Conservation (phyloP, 2,113 vertebrate species). For the Oxyruncus cristatus region DNA sequence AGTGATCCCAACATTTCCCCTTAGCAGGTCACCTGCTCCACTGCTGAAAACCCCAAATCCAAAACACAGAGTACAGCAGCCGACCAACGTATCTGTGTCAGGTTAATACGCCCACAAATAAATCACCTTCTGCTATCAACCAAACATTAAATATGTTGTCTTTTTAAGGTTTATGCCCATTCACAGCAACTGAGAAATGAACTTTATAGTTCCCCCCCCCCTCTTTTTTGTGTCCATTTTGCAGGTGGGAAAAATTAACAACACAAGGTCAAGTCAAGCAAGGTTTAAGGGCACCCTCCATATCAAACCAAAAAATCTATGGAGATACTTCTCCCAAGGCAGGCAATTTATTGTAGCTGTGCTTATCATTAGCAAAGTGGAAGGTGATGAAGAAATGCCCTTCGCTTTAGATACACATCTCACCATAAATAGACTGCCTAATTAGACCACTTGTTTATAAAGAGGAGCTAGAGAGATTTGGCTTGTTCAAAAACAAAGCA, state of each 20-base stretch:
- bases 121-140: neutral
- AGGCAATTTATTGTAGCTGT: neutral
- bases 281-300: neutral
- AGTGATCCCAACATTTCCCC: neutral
- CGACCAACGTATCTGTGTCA: neutral
- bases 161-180: neutral
- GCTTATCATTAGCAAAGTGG: neutral
- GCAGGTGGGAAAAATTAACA: neutral
- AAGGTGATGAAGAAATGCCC: constrained; percentile 19
- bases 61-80: neutral
- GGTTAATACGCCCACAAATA: neutral
- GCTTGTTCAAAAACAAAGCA: neutral
- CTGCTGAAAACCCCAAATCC: neutral
- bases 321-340: neutral
- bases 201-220: neutral
- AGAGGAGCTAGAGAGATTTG: neutral
- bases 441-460: constrained; percentile 21
- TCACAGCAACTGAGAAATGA: neutral
- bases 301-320: neutral
- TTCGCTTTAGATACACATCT: constrained; percentile 22
- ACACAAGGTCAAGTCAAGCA: neutral
- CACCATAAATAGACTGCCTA: neutral
- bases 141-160: neutral
- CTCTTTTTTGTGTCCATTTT: neutral
- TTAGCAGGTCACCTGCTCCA: neutral